Evolutionary conservation across 2,797 vertebrate genomes (phyloP), one percentile per base, ranked within the genome.

Genomic region (Crenuchus spilurus): DNA sequence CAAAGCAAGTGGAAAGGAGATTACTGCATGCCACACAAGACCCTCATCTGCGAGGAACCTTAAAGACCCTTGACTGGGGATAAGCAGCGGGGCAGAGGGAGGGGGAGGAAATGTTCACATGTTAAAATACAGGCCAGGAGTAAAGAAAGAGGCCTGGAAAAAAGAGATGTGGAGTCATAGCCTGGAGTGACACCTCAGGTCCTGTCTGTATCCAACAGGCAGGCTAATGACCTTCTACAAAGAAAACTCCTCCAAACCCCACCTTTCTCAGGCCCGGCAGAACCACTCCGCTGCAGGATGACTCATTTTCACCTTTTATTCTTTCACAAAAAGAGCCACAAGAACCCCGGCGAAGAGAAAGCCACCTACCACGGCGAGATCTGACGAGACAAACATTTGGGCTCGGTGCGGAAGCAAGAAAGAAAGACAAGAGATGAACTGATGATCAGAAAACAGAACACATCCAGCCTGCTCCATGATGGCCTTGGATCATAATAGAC

Each of bases 401-500:
- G 6, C 30, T 24, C n/a, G n/a, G 70, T 35, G 58, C 41, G 31
- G 16, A n/a, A 39, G 8, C 28, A 6, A 5, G 54, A 49, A 26
- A 26, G 51, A 67, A 18, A 44, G 62, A 75, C 33, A 65, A 72
- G 62, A 44, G 62, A 75, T 41, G 70, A 72, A 66, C 41, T 48
- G 10, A 26, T 2, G 16, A 39, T 26, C 22, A 61, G 20, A 63
- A 71, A 67, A 30, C 42, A 61, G 20, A 39, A 54, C 54, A 73
- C 65, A 77, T 44, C 13, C 39, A 54, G 60, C 44, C 28, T 22
- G 46, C 58, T 72, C 57, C 51, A 61, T 44, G 52, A 69, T 72
- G 44, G 70, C 76, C 82, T 72, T 79, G 76, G 64, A 78, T 75
- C 58, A 73, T 78, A 72, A 71, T 71, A 66, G 64, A 60, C 30